phyloP scores from a whole-genome alignment of 2,113 vertebrate genomes.

The Lepus americanus region DNA sequence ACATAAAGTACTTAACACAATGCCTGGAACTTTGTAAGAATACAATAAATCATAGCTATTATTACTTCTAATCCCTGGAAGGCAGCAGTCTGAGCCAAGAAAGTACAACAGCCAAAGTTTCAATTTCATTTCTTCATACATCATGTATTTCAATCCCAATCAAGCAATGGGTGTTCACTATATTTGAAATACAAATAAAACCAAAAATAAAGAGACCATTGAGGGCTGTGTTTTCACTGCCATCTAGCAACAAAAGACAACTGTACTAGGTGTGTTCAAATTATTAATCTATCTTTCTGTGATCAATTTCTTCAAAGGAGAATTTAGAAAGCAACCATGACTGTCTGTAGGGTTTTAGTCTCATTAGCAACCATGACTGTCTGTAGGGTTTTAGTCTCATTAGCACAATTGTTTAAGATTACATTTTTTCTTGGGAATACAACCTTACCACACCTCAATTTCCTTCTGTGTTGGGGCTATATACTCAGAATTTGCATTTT shows the following conservation, averaged over 20 bases:
- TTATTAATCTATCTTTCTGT: not conserved
- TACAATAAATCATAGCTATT: constrained; percentile 70
- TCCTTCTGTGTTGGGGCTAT: not conserved
- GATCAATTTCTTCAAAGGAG: not conserved
- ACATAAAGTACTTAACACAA: constrained; percentile 63
- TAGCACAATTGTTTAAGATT: not conserved
- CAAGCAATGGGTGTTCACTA: not conserved
- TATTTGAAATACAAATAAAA: constrained; percentile 61
- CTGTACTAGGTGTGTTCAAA: not conserved
- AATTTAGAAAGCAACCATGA: not conserved
- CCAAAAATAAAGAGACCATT: not conserved
- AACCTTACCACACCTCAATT: not conserved
- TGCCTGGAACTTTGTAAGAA: constrained; percentile 70
- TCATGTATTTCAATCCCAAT: constrained; percentile 32
- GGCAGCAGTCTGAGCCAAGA: constrained; percentile 57
- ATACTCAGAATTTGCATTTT: constrained; percentile 28
- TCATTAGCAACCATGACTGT: not conserved
- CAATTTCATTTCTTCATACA: constrained; percentile 64
- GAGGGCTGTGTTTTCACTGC: not conserved
- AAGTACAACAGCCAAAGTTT: constrained; percentile 60
- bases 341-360: not conserved
- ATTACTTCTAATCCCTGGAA: constrained; percentile 71
- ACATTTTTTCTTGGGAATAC: not conserved
- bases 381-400: not conserved
- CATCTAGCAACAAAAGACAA: not conserved